Evolutionary conservation across 1,140 invertebrate genomes (phyloP), one percentile per base, ranked within the genome.

Genomic region (Drosophila malerkotliana): DNA sequence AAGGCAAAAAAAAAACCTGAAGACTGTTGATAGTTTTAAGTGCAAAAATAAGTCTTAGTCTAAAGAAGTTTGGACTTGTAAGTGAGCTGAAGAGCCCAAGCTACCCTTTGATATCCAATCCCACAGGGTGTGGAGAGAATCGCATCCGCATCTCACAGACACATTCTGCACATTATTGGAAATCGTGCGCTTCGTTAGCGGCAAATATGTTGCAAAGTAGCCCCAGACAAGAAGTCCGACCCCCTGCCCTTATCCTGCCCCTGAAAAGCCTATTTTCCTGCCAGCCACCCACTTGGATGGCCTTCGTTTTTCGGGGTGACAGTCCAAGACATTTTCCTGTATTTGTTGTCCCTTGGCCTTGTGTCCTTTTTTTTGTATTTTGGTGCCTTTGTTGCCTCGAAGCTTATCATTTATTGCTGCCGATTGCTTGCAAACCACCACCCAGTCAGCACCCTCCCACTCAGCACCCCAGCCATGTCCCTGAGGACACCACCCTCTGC

Each of bases 341-440:
- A n/a, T 32, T 41, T 18, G 3, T 7, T 44, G 30, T 24, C n/a
- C 48, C 66, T 55, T 67, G 28, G 54, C 51, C 2, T 37, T 66
- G 81, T 44, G 41, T 44, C 73, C 49, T 62, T 77, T 69, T 37
- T 37, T 34, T 34, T 34, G 26, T 28, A 28, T 28, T 34, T 37
- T 37, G 34, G 34, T 37, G 81, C 67, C 80, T 77, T 84, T 84
- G 71, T 78, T 77, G 72, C 62, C 52, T 57, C 32, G 44, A 61
- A 77, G 81, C 81, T 85, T 85, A 85, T 85, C 81, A 85, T 85
- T 85, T 85, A 85, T 85, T 85, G 82, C 81, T 81, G 81, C 81
- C 85, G 77, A 77, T 84, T 84, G 81, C 62, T 80, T 77, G 59
- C 51, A 60, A 62, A 4, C 26, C 71, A 54, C 54, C 44, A 37